Base-by-base conservation (phyloP, 2,113 vertebrate species). In the Nannobrachium achirus region DNA sequence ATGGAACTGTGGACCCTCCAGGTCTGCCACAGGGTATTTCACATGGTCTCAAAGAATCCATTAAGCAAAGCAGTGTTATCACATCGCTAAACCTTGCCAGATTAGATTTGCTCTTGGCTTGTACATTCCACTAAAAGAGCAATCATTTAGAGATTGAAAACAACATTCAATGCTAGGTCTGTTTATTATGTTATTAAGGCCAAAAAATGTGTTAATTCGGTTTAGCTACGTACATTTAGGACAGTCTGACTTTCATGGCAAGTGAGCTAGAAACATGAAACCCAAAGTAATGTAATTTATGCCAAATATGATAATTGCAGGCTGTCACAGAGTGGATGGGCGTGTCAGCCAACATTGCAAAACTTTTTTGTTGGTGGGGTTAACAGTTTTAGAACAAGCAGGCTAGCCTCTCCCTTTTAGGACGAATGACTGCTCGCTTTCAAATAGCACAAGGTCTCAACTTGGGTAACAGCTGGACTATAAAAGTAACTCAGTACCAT, bases 301-400 rank as follows among this genome's bases (percentile, higher is more conserved):
- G 14, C 46, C 10, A 8, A 50, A 9, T 50, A 50, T 16, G 49
- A 78, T 83, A 81, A 82, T 85, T 76, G 73, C 71, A 88, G 80
- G 71, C 69, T 70, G 68, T 74, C 48, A 25, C 52, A 40, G 44
- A 59, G 66, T 38, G 53, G 74, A 53, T 52, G 59, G 49, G 40
- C 1, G 57, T 60, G 52, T 65, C 56, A 42, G 52, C 46, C 68
- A 33, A 44, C 55, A n/a, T 41, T 19, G 33, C 20, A 66, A 50
- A 41, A 63, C 41, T 20, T 14, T 15, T 52, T 15, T 52, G 39
- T 33, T 33, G n/a, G n/a, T n/a, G n/a, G n/a, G n/a, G n/a, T n/a
- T n/a, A n/a, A n/a, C n/a, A n/a, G n/a, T n/a, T n/a, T n/a, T n/a
- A n/a, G n/a, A n/a, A n/a, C 42, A 3, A 51, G 53, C 71, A 64